These are phyloP conservation scores for Dicerorhinus sumatrensis DNA, from an alignment of 2,113 vertebrate genomes.

Conservation along the genomic window DNA sequence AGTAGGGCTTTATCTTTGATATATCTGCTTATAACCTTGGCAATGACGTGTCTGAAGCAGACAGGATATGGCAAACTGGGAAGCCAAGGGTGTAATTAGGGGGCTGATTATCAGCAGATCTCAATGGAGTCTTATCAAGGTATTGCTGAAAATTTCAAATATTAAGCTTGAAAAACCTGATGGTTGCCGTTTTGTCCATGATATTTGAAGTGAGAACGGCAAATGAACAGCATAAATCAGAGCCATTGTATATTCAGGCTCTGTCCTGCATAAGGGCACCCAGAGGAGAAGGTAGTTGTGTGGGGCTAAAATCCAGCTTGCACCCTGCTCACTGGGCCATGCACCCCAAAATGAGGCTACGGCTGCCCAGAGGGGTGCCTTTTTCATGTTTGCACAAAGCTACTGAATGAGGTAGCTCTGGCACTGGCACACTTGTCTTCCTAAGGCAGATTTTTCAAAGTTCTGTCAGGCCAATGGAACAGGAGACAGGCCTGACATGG, in stretches of 20 bases:
- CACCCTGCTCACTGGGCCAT: not conserved
- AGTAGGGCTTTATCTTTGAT: slow-evolving; percentile 68
- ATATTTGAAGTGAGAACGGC: not conserved
- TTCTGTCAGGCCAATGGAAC: not conserved
- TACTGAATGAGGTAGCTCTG: not conserved
- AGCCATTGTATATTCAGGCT: not conserved
- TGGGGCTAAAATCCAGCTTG: no score
- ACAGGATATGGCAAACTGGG: slow-evolving; percentile 61
- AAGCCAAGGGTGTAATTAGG: slow-evolving; percentile 31
- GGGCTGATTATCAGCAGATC: slow-evolving; percentile 65
- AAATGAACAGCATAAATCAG: not conserved
- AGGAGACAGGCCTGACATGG: not conserved
- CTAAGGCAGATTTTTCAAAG: not conserved
- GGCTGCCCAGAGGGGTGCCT: not conserved
- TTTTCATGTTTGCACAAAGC: not conserved
- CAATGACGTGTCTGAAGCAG: slow-evolving; percentile 60
- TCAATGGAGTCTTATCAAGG: slow-evolving; percentile 63
- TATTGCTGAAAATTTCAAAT: slow-evolving; percentile 58
- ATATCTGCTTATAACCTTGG: slow-evolving; percentile 61
- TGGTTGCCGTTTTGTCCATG: not conserved
- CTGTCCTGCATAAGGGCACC: not conserved
- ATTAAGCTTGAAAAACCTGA: not conserved
- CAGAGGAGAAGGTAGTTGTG: accelerated
- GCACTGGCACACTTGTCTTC: not conserved
- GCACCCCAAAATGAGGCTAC: not conserved